Percentiles rank a stretch among this genome's conserved stretches.
Conservation (phyloP, 2,797 vertebrate species). For the Gastrophryne carolinensis region DNA sequence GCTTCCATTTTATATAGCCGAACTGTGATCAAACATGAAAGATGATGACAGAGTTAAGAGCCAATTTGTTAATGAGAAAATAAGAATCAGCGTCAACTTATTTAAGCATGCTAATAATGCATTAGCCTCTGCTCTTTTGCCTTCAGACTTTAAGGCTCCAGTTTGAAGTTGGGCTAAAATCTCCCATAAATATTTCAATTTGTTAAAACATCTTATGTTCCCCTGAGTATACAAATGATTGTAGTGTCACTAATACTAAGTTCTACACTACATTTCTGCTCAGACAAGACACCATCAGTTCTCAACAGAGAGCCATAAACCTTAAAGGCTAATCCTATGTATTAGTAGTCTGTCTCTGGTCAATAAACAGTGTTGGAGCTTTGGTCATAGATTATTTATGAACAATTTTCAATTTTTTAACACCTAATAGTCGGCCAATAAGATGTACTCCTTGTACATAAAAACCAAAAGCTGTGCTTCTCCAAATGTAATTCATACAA, state of each 20-base stretch:
- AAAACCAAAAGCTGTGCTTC: too few species aligned
- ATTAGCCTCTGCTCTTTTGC: not conserved
- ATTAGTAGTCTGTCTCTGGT: too few species aligned
- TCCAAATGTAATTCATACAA: too few species aligned
- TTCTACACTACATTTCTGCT: not conserved
- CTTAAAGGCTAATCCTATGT: not conserved
- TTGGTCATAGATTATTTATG: too few species aligned
- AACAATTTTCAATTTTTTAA: too few species aligned
- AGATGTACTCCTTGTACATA: too few species aligned
- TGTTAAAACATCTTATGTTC: not conserved
- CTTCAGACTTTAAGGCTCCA: constrained; percentile 28
- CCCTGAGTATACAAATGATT: not conserved
- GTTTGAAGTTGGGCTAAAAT: not conserved
- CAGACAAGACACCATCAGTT: not conserved
- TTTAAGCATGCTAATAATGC: not conserved
- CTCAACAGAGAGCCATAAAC: not conserved
- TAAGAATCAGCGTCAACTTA: not conserved
- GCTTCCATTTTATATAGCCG: not conserved
- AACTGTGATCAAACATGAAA: not conserved
- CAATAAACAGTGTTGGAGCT: too few species aligned
- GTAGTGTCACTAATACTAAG: not conserved
- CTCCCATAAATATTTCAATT: constrained; percentile 10
- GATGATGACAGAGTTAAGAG: not conserved
- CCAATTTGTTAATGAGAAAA: not conserved
- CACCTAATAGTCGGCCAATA: too few species aligned